phyloP scores from a whole-genome alignment of 2,113 vertebrate genomes.

The Cathartes aura region DNA sequence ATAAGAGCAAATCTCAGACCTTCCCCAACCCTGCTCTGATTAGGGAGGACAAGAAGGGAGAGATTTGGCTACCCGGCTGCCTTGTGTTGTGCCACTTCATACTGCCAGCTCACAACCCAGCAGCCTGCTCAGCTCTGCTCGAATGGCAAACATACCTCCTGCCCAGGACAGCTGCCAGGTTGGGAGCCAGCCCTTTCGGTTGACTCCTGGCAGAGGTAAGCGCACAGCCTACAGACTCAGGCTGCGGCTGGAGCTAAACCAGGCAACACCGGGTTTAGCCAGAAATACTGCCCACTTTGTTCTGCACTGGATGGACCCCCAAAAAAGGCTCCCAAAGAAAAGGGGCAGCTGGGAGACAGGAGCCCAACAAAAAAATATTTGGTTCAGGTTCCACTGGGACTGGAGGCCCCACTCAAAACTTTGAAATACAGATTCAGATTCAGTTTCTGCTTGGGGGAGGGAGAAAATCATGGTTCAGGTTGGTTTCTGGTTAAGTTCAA shows the following conservation, averaged over 20 bases:
- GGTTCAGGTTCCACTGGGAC: not conserved
- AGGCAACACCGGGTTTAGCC: fast-evolving
- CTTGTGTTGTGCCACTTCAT: not conserved
- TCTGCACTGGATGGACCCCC: not conserved
- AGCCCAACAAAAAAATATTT: not conserved
- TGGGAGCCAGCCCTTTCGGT: not conserved
- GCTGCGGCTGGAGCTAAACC: not conserved
- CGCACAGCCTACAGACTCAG: not conserved
- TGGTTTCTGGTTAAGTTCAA: not conserved
- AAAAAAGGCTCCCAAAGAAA: not conserved
- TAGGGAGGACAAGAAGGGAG: not conserved
- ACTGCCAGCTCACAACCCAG: not conserved
- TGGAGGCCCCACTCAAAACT: not conserved
- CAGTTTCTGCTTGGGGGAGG: not conserved
- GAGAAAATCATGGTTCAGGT: not conserved
- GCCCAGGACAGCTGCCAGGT: not conserved
- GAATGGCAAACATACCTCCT: not conserved
- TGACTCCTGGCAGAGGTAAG: not conserved
- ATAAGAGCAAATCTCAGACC: not conserved
- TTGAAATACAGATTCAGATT: not conserved
- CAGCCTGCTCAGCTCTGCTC: not conserved
- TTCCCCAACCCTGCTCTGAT: not conserved
- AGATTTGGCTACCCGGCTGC: not conserved
- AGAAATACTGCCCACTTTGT: not conserved
- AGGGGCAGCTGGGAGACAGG: not conserved